These are phyloP conservation scores for Poicephalus gulielmi DNA, from an alignment of 2,113 vertebrate species.

Conservation along the genomic window DNA sequence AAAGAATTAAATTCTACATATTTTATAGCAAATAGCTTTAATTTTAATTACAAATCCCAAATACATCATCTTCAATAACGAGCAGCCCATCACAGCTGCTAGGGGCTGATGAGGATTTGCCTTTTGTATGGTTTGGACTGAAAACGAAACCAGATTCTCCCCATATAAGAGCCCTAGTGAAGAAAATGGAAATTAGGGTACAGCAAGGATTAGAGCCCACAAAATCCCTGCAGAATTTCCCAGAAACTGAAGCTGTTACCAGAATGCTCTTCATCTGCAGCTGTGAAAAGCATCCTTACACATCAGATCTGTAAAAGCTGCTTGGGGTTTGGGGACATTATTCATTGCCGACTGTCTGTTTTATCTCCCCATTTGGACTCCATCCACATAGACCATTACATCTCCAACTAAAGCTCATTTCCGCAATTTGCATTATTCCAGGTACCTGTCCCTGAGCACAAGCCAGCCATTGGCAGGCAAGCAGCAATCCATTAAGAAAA, in stretches of 20 bases:
- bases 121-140: conserved; percentile 14
- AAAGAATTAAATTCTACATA: conserved; percentile 66
- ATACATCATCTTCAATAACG: conserved; percentile 58
- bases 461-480: not conserved
- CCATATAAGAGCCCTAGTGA: not conserved
- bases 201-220: not conserved
- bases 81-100: conserved; percentile 49
- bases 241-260: not conserved
- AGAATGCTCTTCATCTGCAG: conserved; percentile 8
- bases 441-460: not conserved
- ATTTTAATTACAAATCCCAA: conserved; percentile 74
- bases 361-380: not conserved
- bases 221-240: conserved; percentile 5
- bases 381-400: conserved; percentile 14
- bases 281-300: not conserved
- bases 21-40: conserved; percentile 66
- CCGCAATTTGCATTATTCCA: not conserved
- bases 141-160: not conserved
- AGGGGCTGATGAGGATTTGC: not conserved
- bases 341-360: not conserved
- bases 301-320: not conserved
- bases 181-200: not conserved
- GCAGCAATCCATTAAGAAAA: not conserved
- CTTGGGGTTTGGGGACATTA: not conserved
- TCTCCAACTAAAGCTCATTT: not conserved